Conservation (phyloP, 2,113 vertebrate species). For the Mobula birostris region DNA sequence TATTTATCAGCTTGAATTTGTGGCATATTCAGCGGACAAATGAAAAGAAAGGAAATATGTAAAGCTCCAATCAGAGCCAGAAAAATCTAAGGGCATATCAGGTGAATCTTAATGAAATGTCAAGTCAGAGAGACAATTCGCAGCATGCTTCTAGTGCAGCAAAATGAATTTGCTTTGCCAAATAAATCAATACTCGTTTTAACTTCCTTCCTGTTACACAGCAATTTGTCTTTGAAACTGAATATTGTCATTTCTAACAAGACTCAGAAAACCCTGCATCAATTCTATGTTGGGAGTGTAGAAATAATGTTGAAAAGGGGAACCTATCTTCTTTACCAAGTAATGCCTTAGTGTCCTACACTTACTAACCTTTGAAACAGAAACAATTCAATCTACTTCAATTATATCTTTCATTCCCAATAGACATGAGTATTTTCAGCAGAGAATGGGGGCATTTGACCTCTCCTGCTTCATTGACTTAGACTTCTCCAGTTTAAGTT, state of each 20-base stretch:
- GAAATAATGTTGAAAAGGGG: background rate
- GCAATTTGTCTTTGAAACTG: conserved; percentile 46
- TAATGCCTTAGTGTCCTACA: background rate
- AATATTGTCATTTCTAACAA: conserved; percentile 44
- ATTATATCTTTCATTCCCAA: background rate
- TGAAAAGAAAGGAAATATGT: background rate
- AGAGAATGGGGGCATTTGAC: background rate
- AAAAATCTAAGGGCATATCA: conserved; percentile 43
- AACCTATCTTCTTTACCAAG: background rate
- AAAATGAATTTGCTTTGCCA: conserved; percentile 46
- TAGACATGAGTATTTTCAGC: background rate
- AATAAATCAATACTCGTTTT: conserved; percentile 48
- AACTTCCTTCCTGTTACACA: conserved; percentile 44
- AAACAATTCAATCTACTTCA: background rate
- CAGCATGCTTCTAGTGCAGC: conserved; percentile 44
- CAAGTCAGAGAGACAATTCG: conserved; percentile 44
- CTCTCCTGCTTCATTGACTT: background rate
- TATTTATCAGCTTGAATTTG: conserved; percentile 3
- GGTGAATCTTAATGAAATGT: conserved; percentile 48
- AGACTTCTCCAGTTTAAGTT: background rate
- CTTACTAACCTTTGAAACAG: background rate
- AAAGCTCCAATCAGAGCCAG: conserved; percentile 14
- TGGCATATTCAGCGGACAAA: background rate
- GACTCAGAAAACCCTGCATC: conserved; percentile 37
- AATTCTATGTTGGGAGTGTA: conserved; percentile 5